A percentile compares a stretch with the other conserved stretches of the same genome.
phyloP scores from a whole-genome alignment of 2,797 vertebrate genomes.

The Rhinatrema bivittatum region DNA sequence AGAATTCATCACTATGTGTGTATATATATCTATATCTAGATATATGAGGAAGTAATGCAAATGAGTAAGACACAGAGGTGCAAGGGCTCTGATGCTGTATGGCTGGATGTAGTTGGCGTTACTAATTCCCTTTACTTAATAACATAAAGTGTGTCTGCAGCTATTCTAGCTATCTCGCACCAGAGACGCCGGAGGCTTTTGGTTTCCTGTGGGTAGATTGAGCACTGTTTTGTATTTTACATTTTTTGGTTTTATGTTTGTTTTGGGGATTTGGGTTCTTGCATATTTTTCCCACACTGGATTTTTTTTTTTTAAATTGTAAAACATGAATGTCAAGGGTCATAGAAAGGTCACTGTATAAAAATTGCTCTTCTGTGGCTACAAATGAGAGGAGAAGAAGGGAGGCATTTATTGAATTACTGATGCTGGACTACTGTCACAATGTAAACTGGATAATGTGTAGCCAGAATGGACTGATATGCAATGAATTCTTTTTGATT shows the following conservation, averaged over 20 bases:
- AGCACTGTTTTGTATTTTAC: no score
- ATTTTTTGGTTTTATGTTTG: background rate
- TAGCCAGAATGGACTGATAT: constrained; percentile 63
- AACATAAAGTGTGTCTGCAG: no score
- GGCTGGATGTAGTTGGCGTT: no score
- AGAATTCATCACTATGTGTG: background rate
- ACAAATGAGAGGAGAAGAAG: constrained; percentile 30
- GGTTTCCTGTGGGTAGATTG: no score
- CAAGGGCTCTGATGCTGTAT: no score
- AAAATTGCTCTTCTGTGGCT: constrained; percentile 13
- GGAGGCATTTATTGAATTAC: constrained; percentile 35
- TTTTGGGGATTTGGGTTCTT: no score
- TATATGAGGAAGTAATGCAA: no score
- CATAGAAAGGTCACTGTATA: constrained; percentile 30
- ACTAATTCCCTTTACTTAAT: no score
- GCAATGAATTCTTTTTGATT: constrained; percentile 47
- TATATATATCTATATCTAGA: no score
- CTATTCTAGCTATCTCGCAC: no score
- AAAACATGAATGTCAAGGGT: constrained; percentile 41
- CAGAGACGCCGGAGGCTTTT: no score
- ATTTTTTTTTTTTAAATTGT: constrained; percentile 33
- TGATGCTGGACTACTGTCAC: constrained; percentile 66
- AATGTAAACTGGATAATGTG: constrained; percentile 45
- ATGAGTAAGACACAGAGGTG: no score
- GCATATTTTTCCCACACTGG: constrained; percentile 47